phyloP scores from a whole-genome alignment of 2,113 vertebrate genomes.

The Macheiramphus alcinus region DNA sequence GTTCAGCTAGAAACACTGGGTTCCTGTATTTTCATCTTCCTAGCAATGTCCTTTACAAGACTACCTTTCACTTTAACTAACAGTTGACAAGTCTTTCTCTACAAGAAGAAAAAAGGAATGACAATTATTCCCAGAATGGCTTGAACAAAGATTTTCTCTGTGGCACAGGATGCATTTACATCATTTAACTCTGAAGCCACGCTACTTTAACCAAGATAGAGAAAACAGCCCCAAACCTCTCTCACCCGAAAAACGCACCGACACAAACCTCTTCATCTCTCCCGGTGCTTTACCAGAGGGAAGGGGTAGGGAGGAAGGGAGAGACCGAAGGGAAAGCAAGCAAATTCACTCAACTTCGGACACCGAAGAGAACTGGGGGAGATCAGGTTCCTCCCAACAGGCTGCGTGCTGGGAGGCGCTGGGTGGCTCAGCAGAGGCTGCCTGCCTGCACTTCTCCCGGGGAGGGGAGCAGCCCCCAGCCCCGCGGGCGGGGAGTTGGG shows the following conservation, averaged over 20 bases:
- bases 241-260: neutral
- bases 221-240: neutral
- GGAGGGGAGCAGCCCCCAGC: neutral
- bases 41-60: neutral
- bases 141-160: neutral
- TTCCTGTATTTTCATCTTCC: neutral
- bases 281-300: neutral
- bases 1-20: neutral
- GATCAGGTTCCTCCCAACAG: neutral
- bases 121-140: neutral
- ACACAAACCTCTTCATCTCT: neutral
- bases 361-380: neutral
- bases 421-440: neutral
- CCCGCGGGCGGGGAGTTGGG: neutral
- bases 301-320: accelerated
- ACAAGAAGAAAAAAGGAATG: neutral
- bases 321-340: neutral
- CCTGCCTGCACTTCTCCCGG: neutral
- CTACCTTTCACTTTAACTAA: neutral
- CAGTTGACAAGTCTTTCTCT: neutral
- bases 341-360: neutral
- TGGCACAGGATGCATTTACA: neutral
- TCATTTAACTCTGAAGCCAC: neutral
- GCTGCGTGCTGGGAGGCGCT: neutral
- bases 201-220: neutral